A percentile compares a stretch with the other conserved stretches of the same genome.
Conservation (phyloP, 2,888 invertebrate species). For the Drymonia ruficornis region DNA sequence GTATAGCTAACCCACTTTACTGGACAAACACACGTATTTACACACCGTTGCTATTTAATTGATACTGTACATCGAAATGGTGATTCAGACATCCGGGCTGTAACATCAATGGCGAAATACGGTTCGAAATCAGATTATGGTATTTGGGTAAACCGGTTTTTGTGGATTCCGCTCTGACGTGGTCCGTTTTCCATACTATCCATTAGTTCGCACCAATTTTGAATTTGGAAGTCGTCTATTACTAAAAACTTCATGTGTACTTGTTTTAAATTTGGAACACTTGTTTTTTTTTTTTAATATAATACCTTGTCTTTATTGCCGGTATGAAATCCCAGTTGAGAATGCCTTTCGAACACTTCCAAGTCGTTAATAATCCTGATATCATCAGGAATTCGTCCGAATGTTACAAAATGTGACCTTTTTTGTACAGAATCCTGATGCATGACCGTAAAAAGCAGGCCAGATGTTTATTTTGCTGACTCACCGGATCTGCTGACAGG, state of each 20-base stretch:
- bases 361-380: slow-evolving; percentile 30
- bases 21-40: slow-evolving; percentile 48
- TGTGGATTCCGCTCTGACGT: slow-evolving; percentile 5
- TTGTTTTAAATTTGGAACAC: background rate
- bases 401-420: slow-evolving; percentile 40
- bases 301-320: no score
- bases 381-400: slow-evolving; percentile 18
- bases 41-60: slow-evolving; percentile 57
- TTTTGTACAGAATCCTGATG: slow-evolving; percentile 56
- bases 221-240: background rate
- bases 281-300: no score
- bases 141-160: slow-evolving; percentile 25
- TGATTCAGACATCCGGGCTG: slow-evolving; percentile 28
- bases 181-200: background rate
- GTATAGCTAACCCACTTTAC: slow-evolving; percentile 38
- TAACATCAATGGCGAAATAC: slow-evolving; percentile 24
- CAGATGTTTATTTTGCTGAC: slow-evolving; percentile 72
- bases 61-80: slow-evolving; percentile 37
- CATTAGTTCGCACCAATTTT: slow-evolving; percentile 2
- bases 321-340: no score
- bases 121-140: slow-evolving; percentile 30
- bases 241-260: background rate
- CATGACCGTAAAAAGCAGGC: slow-evolving; percentile 57
- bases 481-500: slow-evolving; percentile 53
- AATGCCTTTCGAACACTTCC: slow-evolving; percentile 13